Conservation (phyloP, 2,888 invertebrate species). For the Amaurobius ferox region DNA sequence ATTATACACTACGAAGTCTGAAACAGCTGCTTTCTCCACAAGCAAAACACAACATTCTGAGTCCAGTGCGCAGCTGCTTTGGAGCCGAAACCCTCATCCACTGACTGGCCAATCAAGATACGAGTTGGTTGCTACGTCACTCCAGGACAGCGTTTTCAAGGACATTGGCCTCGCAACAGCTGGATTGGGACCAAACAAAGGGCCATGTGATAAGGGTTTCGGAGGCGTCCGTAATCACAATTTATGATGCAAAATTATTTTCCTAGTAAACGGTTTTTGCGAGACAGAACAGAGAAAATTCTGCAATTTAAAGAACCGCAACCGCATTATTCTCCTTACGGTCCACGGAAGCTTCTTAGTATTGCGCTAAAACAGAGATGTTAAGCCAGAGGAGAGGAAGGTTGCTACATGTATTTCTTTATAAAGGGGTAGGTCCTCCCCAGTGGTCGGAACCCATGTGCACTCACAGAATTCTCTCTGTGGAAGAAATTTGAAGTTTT, state of each 20-base stretch:
- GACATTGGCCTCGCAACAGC: slow-evolving; percentile 71
- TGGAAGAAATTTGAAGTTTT: no score
- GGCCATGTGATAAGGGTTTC: slow-evolving; percentile 39
- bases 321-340: no score
- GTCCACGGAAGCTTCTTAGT: no score
- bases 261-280: no score
- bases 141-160: slow-evolving; percentile 66
- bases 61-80: slow-evolving; percentile 50
- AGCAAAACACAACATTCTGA: slow-evolving; percentile 70
- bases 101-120: slow-evolving; percentile 24
- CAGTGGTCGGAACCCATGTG: no score
- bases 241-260: background rate
- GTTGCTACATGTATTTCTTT: no score
- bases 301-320: no score
- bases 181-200: slow-evolving; percentile 71
- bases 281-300: no score
- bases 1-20: background rate
- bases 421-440: no score
- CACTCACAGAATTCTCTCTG: no score
- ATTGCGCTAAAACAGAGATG: no score
- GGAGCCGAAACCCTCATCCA: slow-evolving; percentile 55
- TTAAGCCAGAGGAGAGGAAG: no score
- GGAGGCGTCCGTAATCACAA: background rate
- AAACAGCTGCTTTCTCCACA: slow-evolving; percentile 69
- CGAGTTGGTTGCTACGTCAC: slow-evolving; percentile 50